Conservation (phyloP, 2,113 vertebrate genomes). For the Chloroceryle aenea region DNA sequence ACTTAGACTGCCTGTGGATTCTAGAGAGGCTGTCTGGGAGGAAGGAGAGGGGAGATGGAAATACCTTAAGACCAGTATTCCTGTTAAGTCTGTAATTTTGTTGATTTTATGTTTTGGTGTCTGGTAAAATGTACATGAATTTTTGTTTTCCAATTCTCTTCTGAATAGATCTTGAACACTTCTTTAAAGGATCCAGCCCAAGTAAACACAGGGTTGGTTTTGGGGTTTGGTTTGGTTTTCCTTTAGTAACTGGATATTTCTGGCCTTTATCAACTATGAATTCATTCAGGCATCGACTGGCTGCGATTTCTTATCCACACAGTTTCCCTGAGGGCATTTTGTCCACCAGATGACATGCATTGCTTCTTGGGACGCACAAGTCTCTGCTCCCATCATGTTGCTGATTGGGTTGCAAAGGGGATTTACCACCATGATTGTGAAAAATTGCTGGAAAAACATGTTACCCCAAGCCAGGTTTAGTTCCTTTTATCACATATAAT, state of each 20-base stretch:
- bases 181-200: background rate
- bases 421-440: background rate
- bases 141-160: background rate
- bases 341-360: background rate
- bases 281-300: background rate
- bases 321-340: background rate
- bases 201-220: background rate
- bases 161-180: background rate
- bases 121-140: background rate
- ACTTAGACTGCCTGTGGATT: background rate
- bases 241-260: slow-evolving; percentile 13
- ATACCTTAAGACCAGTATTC: background rate
- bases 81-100: background rate
- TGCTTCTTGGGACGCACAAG: background rate
- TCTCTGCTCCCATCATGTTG: background rate
- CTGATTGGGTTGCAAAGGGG: background rate
- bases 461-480: background rate
- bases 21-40: background rate
- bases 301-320: background rate
- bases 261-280: background rate
- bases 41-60: background rate
- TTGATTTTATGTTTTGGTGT: slow-evolving; percentile 12
- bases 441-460: background rate
- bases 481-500: background rate
- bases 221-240: background rate